These are phyloP conservation scores for Oreohelix idahoensis DNA, from an alignment of 1,140 invertebrate genomes.

Conservation along the genomic window DNA sequence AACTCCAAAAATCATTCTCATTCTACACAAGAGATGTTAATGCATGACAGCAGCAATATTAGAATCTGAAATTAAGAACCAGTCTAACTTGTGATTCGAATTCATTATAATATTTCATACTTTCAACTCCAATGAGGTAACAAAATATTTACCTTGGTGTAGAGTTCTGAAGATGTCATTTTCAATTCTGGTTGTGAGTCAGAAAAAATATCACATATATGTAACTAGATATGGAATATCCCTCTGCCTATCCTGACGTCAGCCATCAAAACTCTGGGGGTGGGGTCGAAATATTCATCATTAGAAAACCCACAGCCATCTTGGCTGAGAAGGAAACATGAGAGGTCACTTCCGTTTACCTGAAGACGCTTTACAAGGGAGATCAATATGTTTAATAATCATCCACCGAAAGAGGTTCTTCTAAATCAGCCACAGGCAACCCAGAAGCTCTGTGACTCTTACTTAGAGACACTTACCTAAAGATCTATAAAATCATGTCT, in stretches of 20 bases:
- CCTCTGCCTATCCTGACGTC: background rate
- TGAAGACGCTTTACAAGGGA: constrained; percentile 4
- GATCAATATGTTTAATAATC: background rate
- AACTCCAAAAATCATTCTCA: too few species aligned
- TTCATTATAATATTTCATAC: too few species aligned
- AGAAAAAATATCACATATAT: background rate
- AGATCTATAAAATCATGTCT: too few species aligned
- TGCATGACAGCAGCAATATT: too few species aligned
- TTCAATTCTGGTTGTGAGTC: constrained; percentile 3
- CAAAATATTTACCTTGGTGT: constrained; percentile 19
- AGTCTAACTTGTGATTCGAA: too few species aligned
- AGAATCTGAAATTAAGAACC: too few species aligned
- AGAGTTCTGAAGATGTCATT: constrained; percentile 18
- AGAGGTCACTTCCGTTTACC: constrained; percentile 25
- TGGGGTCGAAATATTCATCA: constrained; percentile 29
- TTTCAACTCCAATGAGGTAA: background rate
- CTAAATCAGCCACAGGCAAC: too few species aligned
- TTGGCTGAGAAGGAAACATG: constrained; percentile 17
- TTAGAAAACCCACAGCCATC: constrained; percentile 30
- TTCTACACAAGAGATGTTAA: too few species aligned
- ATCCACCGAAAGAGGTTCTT: too few species aligned
- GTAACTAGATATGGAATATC: background rate
- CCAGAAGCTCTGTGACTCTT: too few species aligned
- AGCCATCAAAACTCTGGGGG: constrained; percentile 16
- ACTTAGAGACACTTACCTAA: too few species aligned